Base-by-base conservation (phyloP, 1,140 invertebrate genomes). In the Papilio dardanus region DNA sequence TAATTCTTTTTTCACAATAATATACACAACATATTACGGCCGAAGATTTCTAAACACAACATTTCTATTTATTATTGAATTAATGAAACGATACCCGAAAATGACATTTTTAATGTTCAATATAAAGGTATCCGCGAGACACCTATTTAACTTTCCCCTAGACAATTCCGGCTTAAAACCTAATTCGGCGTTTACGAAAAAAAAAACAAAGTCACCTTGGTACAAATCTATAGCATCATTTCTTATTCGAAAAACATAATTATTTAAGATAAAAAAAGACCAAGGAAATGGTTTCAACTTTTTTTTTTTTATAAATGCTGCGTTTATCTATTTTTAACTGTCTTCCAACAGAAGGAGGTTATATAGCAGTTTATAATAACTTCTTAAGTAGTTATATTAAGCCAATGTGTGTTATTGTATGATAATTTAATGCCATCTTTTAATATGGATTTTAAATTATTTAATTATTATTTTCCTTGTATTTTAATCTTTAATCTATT, bases 11-110 rank as follows among this genome's bases (percentile, higher is more conserved):
- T 71, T 85, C 14, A 66, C 74, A 0, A 68, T 33, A 0, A 21
- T 91, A 1, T 86, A 89, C 78, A 75, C 71, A 0, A 87, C 87
- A 0, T 82, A 62, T 30, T 30, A 92, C 28, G 89, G 90, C 8
- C 80, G 91, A 6, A 16, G 81, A 10, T 93, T 90, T 54, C 84
- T 92, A 21, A 93, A 93, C 46, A 19, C 83, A 1, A 87, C 89
- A 33, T 93, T 86, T 30, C 76, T 76, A 46, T 81, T 87, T 30
- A 86, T 79, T 65, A 10, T 92, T 1, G 75, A 87, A 5, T 74
- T 94, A 0, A 88, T 93, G 83, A 92, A 88, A n/a, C 88, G 91
- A 37, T 90, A 91, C 73, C 93, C 93, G 0, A 93, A 88, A 71
- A 68, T 94, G 28, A 86, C 86, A 0, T 92, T 94, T 79, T 84